Base-by-base conservation (phyloP, 2,113 vertebrate species). In the Bombycilla garrulus region DNA sequence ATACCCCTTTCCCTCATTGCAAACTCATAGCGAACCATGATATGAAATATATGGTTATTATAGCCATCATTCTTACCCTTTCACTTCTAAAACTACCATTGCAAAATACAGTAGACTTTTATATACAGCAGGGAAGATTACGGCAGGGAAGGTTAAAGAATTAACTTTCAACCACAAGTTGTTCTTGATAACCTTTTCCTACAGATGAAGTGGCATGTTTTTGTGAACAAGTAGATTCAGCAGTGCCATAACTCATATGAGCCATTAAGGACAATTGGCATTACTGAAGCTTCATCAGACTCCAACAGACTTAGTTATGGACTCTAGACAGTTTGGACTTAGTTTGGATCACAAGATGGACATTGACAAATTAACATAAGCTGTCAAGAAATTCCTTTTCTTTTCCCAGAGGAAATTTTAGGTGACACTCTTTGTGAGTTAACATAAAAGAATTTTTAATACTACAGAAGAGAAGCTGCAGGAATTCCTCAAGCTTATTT, bases 381-480 rank as follows among this genome's bases (percentile, higher is more conserved):
- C 3, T 45, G 4, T 60, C 35, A 47, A 78, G 9, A 69, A 66
- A 57, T 36, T 53, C 6, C 2, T 44, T 74, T 79, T 44, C 54
- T 90, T 48, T 69, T 24, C 26, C 7, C 56, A 70, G 12, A 51
- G 26, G 19, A 81, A 38, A 79, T 77, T 79, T 86, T 40, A 48
- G 36, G 31, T 76, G 14, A 80, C 5, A 35, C 3, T 8, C 9
- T 29, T 33, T 60, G 10, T 35, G 33, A 60, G 24, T 61, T 87
- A 67, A 29, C 11, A 31, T 35, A 16, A 93, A 64, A 65, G 5
- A 3, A 45, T 72, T 79, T 85, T 50, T 40, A 87, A 90, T 76
- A 57, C 57, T 12, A 0, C 2, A 0, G 13, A 74, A 88, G 6
- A 14, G 5, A 61, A 54, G 4, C 5, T 35, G 5, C 15, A 54